Base-by-base conservation (phyloP, 2,797 vertebrate genomes). In the Discoglossus pictus region DNA sequence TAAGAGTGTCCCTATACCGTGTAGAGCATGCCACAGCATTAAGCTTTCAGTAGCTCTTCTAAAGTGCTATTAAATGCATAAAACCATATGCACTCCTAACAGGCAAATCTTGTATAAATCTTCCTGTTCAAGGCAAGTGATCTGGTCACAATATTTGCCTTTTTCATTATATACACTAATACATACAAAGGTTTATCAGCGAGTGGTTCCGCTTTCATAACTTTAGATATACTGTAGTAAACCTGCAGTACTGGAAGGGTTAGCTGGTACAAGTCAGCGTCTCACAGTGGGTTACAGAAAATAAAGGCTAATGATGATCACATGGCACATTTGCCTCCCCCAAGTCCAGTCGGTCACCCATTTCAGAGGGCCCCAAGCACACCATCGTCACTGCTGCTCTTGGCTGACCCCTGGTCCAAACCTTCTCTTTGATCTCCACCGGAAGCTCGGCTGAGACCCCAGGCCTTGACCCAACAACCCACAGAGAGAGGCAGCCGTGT, bases 401-500 rank as follows among this genome's bases (percentile, higher is more conserved):
- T 71, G 68, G 68, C 67, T 70, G 60, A 70, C 67, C 67, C 42
- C 43, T 21, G 35, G 35, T 23, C 60, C 23, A 56, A 46, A 34
- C 46, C 51, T 70, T 51, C 8, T 51, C 67, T 70, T 70, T 70
- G 67, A 70, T 70, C 67, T 70, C 67, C 67, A 70, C 59, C 67
- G 42, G 67, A 69, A 69, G 67, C 67, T 48, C 62, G 62, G 58
- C 67, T 62, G 59, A 34, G 59, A 60, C 47, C 51, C 50, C 59
- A 56, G 67, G 60, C 67, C 58, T 25, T 36, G 43, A 67, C 65
- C 43, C 64, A 39, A 44, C 53, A 53, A 64, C 46, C 51, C 60
- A 43, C 27, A 27, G 65, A 51, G 65, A 67, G 43, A 60, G 36
- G 63, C 51, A 50, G 53, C 18, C 68, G 35, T 38, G 18, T 35